phyloP scores from a whole-genome alignment of 1,140 invertebrate species.

The Nymphalis io region DNA sequence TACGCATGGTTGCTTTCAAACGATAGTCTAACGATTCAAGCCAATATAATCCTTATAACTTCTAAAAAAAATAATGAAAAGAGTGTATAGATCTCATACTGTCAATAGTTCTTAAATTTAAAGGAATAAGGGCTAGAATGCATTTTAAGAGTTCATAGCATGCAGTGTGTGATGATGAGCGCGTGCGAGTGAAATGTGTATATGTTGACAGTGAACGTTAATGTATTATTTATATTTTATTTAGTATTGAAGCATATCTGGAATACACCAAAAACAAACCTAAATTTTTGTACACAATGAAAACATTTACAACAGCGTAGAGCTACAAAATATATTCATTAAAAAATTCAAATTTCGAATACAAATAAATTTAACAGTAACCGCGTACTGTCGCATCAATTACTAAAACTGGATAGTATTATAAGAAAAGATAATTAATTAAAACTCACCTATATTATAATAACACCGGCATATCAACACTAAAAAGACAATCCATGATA shows the following conservation, averaged over 20 bases:
- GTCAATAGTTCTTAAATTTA: neutral
- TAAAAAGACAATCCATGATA: conserved; percentile 74
- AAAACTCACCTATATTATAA: conserved; percentile 60
- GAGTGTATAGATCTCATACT: neutral
- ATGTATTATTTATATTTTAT: neutral
- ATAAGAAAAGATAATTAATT: neutral
- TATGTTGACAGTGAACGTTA: conserved; percentile 5
- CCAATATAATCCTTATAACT: neutral
- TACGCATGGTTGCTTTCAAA: conserved; percentile 12
- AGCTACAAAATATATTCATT: neutral
- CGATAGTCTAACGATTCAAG: neutral
- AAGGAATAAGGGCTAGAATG: neutral
- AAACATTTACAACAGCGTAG: neutral
- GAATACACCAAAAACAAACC: neutral
- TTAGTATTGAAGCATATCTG: neutral
- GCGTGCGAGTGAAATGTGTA: neutral
- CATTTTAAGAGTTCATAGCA: neutral
- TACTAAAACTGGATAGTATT: neutral
- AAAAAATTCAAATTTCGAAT: too few species aligned
- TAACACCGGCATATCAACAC: conserved; percentile 72
- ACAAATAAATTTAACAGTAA: too few species aligned
- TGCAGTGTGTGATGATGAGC: conserved; percentile 3
- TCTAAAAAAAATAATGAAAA: neutral
- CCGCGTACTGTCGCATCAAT: neutral
- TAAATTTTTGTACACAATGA: neutral